A percentile compares a stretch with the other conserved stretches of the same genome.
Evolutionary conservation across 2,113 vertebrate species (phyloP).

Genomic region (Oreochromis tanganicae): DNA sequence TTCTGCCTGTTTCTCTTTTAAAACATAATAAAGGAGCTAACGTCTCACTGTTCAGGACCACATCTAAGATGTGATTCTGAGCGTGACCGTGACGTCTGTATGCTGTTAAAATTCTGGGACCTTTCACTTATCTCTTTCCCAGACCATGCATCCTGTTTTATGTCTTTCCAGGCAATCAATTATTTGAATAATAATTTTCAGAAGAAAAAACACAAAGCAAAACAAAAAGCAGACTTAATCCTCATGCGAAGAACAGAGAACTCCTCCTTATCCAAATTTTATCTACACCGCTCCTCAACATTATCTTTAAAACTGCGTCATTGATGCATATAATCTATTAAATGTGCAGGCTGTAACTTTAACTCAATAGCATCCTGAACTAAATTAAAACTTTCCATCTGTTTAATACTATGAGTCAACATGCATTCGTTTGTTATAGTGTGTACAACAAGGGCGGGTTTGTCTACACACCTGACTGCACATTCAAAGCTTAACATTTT

Average conservation of each 20-base stretch:
- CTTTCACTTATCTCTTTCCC: background rate
- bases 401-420: conserved; percentile 21
- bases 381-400: conserved; percentile 37
- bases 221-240: background rate
- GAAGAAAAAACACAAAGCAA: background rate
- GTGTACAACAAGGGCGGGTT: conserved; percentile 2
- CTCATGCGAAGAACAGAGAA: background rate
- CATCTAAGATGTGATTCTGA: background rate
- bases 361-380: background rate
- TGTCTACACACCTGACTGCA: conserved; percentile 12
- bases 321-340: background rate
- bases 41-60: background rate
- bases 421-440: conserved; percentile 11
- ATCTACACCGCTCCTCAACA: background rate
- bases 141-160: background rate
- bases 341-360: background rate
- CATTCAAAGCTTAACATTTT: conserved; percentile 18
- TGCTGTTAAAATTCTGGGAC: background rate
- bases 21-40: background rate
- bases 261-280: background rate
- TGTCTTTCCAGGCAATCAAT: background rate
- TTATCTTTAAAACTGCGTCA: background rate
- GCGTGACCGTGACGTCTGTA: background rate
- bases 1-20: background rate
- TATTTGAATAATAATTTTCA: background rate